Percentiles rank a stretch among this genome's conserved stretches.
Evolutionary conservation across 2,797 vertebrate genomes (phyloP).

Genomic region (Tarsius wallacei): DNA sequence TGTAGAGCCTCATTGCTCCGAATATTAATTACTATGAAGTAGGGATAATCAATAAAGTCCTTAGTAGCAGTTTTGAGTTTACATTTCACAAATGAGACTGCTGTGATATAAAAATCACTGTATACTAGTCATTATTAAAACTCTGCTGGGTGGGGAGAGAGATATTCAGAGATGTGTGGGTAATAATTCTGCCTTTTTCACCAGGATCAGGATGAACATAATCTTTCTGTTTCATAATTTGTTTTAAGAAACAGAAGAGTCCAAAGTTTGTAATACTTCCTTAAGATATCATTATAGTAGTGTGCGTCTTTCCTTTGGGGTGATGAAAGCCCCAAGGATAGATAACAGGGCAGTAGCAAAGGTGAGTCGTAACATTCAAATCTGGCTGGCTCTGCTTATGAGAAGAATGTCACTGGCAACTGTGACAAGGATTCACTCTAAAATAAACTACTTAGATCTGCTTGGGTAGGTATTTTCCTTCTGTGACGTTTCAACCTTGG

Average conservation of each 20-base stretch:
- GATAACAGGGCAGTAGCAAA: background rate
- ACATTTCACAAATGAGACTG: background rate
- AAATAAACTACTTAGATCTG: background rate
- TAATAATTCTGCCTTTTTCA: background rate
- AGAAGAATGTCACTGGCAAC: background rate
- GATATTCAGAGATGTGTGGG: background rate
- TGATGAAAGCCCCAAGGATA: accelerated
- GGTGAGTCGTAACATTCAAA: too few species aligned
- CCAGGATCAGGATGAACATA: background rate
- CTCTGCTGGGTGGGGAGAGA: background rate
- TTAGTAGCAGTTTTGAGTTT: background rate
- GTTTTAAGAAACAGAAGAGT: background rate
- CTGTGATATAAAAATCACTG: background rate
- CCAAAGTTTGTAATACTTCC: background rate
- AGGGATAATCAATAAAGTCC: background rate
- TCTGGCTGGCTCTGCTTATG: background rate
- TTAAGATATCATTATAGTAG: background rate
- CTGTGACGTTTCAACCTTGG: background rate
- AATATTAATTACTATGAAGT: background rate
- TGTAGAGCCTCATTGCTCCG: background rate
- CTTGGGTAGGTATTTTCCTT: background rate
- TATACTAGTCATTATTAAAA: background rate
- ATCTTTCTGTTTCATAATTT: background rate
- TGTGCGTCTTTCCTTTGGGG: background rate
- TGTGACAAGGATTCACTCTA: background rate